Base-by-base conservation (phyloP, 2,113 vertebrate species). In the Gobio gobio region DNA sequence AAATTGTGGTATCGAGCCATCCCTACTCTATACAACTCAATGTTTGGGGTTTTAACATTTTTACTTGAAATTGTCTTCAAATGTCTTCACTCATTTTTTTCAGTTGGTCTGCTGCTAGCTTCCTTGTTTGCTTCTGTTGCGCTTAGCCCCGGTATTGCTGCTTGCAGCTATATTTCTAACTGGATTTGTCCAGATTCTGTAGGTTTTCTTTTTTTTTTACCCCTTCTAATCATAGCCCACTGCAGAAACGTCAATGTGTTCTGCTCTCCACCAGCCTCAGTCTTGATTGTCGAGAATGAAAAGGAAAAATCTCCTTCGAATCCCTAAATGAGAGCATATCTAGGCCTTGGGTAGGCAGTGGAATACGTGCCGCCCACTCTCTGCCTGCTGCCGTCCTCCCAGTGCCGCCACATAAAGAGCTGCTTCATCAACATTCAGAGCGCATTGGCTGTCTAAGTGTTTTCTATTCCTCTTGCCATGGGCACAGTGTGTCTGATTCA, bases 361-460 rank as follows among this genome's bases (percentile, higher is more conserved):
- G 90, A 89, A 90, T 90, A 89, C 89, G 87, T 87, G 87, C 92
- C 90, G 88, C 92, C 93, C 93, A 93, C 92, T 87, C 89, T 90
- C 86, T 89, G 90, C 91, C 88, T 83, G 88, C 83, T 85, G 90
- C 85, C 88, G 87, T 89, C 81, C 87, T 93, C 86, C 54, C 49
- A 90, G 87, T 90, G 86, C 83, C 87, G 8, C 56, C 88, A 87
- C 58, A 89, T 88, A 86, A 91, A 91, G 84, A 63, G 88, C 91
- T 85, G 78, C 88, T 91, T 94, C 93, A 94, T 94, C 91, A 90
- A 89, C 93, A 93, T 94, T 94, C 93, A 90, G 86, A 88, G 86
- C 89, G 83, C 88, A 87, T 88, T 87, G 85, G 88, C 79, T 86
- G 56, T 90, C 90, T 88, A 90, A 92, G 88, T 91, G 86, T 83